A percentile compares a stretch with the other conserved stretches of the same genome.
These are phyloP conservation scores for Macrochelys suwanniensis DNA, from an alignment of 2,797 vertebrate genomes.

Conservation along the genomic window DNA sequence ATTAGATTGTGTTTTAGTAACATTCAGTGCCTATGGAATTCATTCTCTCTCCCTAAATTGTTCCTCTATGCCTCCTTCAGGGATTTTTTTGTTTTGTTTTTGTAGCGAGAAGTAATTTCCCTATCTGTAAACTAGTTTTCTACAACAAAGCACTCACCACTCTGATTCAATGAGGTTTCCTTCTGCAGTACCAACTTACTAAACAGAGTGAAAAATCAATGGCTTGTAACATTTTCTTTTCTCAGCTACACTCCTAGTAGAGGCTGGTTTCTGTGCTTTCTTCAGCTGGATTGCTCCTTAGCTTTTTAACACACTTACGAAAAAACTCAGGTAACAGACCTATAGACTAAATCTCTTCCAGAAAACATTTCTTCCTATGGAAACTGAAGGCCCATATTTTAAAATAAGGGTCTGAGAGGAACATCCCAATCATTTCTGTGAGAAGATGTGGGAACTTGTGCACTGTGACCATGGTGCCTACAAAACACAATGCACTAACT, in stretches of 20 bases:
- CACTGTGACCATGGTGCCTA: background rate
- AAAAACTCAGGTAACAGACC: background rate
- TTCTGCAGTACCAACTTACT: background rate
- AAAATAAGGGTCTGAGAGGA: background rate
- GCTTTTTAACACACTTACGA: background rate
- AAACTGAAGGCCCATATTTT: background rate
- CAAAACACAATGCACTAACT: background rate
- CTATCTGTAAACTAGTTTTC: background rate
- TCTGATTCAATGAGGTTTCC: background rate
- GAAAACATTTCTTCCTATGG: background rate
- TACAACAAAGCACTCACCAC: background rate
- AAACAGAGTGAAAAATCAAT: background rate
- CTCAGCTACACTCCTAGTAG: background rate
- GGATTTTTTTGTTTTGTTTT: background rate
- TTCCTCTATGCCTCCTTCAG: background rate
- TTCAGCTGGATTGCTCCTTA: background rate
- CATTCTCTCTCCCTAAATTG: background rate
- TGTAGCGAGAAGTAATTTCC: background rate
- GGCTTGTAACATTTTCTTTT: background rate
- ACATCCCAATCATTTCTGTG: background rate
- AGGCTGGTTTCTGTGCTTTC: background rate
- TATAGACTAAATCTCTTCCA: background rate
- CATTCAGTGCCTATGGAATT: background rate
- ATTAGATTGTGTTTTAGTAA: background rate
- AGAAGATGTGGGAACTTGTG: background rate